A percentile compares a stretch with the other conserved stretches of the same genome.
These are phyloP conservation scores for Panulirus ornatus DNA, from an alignment of 1,140 invertebrate genomes.

Conservation along the genomic window DNA sequence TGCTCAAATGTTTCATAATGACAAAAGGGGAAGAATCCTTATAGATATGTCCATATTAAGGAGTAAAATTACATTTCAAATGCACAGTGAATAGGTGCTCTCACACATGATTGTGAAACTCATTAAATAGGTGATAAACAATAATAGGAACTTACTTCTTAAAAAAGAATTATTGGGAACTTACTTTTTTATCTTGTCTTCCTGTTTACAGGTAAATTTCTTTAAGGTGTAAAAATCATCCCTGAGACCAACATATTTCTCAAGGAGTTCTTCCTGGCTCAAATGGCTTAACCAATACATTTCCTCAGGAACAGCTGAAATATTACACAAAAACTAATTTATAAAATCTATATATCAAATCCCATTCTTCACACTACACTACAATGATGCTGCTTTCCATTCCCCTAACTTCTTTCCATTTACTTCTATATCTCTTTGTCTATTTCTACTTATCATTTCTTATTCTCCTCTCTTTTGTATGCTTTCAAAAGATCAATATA, in stretches of 20 bases:
- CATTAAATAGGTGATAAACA: no score
- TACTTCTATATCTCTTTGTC: neutral
- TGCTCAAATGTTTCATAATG: no score
- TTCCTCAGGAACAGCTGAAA: conserved; percentile 59
- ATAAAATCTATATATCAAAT: neutral
- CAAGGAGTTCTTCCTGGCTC: conserved; percentile 45
- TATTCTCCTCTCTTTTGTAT: neutral
- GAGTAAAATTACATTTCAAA: no score
- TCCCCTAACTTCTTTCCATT: neutral
- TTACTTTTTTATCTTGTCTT: conserved; percentile 69
- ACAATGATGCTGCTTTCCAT: neutral
- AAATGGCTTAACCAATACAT: conserved; percentile 68
- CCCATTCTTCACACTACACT: neutral
- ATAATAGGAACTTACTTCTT: no score
- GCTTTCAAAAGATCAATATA: neutral
- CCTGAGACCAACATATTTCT: conserved; percentile 50
- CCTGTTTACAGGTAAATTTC: conserved; percentile 59
- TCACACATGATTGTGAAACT: no score
- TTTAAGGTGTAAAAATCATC: conserved; percentile 67
- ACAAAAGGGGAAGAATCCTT: no score
- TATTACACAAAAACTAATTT: neutral
- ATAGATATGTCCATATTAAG: no score
- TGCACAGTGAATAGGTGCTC: no score
- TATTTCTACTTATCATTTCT: neutral
- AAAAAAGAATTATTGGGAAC: no score